Base-by-base conservation (phyloP, 2,888 invertebrate genomes). In the Leptinotarsa peninsularis region DNA sequence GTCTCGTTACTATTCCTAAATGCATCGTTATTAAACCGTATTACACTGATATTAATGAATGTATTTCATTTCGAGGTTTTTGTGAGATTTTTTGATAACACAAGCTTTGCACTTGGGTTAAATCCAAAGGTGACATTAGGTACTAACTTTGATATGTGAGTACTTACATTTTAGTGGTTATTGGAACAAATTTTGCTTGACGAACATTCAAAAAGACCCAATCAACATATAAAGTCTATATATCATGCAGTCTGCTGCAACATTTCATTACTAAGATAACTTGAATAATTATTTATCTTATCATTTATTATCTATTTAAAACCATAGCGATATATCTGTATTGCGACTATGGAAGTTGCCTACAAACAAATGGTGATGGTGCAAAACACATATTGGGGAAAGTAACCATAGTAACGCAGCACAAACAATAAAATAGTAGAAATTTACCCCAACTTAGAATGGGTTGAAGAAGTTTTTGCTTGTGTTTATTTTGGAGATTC, bases 371-470 rank as follows among this genome's bases (percentile, higher is more conserved):
- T 14, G 23, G 21, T 58, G 18, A 14, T 52, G 52, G 17, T 13
- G 43, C 52, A 52, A 17, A 43, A 2, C 43, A 43, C 17, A 18
- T 54, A 54, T 18, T 18, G 17, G 13, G 2, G 54, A 23, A 52
- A 1, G 49, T 27, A 52, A n/a, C 56, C 69, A 69, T 69, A 33
- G 69, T 33, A 69, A 69, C 56, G 52, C n/a, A 18, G 56, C 43
- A 69, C 69, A 69, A 69, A 56, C 69, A 69, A 5, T 58, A 10
- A 14, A 2, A 15, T 4, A 21, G 23, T 23, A 58, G 23, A 21
- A 58, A 23, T 58, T 27, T 21, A 43, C 10, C 43, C 21, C 21
- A 4, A 4, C 23, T 58, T 10, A 27, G 1, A 23, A 23, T 58
- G 23, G 4, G 13, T 0, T 4, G 14, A 23, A 13, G 23, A 27